Evolutionary conservation across 2,888 invertebrate genomes (phyloP).

Genomic region (Drosophila lacicola): DNA sequence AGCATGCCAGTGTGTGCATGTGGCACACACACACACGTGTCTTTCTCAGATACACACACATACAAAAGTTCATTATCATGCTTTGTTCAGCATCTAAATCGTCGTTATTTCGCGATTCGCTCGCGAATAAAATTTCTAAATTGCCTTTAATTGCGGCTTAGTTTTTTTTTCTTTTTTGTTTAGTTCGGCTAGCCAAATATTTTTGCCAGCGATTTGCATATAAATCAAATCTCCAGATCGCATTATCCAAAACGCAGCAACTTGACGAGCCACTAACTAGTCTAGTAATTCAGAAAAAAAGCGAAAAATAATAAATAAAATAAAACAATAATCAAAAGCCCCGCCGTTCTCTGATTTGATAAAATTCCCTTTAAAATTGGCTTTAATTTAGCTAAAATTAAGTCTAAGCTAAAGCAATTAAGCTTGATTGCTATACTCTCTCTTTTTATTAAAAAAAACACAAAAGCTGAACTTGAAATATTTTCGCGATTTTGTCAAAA

Average conservation of each 20-base stretch:
- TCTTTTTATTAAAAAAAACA: background rate
- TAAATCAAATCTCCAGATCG: slow-evolving; percentile 25
- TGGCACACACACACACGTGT: background rate
- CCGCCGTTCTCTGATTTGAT: background rate
- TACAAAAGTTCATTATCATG: slow-evolving; percentile 56
- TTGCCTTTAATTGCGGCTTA: slow-evolving; percentile 62
- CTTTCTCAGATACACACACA: background rate
- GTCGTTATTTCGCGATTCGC: slow-evolving; percentile 30
- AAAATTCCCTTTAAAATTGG: background rate
- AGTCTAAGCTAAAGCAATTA: background rate
- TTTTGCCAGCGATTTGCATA: slow-evolving; percentile 34
- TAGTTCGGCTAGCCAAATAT: slow-evolving; percentile 20
- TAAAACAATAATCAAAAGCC: no score
- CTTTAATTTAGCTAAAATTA: background rate
- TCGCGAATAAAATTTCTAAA: slow-evolving; percentile 45
- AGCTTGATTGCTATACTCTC: background rate
- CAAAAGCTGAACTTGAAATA: background rate
- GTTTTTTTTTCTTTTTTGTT: slow-evolving; percentile 11
- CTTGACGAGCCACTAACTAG: background rate
- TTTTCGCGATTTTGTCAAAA: slow-evolving; percentile 2
- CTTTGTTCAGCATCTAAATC: slow-evolving; percentile 43
- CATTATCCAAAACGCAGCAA: slow-evolving; percentile 8
- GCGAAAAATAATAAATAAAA: no score
- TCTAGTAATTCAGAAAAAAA: slow-evolving; percentile 1
- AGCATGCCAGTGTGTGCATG: background rate